Base-by-base conservation (phyloP, 2,797 vertebrate genomes). In the Lepilemur septentrionalis region DNA sequence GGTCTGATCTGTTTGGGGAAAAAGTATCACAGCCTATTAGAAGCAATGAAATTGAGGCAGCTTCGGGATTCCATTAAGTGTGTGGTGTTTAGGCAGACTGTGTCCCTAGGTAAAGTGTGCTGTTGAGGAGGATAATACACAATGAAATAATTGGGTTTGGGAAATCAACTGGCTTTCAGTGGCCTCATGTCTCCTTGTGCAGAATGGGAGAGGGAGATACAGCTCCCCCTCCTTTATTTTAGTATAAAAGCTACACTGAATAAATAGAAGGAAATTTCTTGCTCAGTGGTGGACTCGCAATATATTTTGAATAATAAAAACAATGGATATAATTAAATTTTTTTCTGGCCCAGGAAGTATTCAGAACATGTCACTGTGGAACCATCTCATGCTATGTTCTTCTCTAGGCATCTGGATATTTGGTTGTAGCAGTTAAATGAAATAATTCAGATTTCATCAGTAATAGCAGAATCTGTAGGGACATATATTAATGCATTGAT, bases 11-110 rank as follows among this genome's bases (percentile, higher is more conserved):
- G 98, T 99, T 99, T 98, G 99, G 99, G 97, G 90, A 41, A 38
- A 98, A 99, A 99, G 99, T 98, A 99, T 99, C 99, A 99, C 99
- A 99, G 99, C 99, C 99, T 99, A 99, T 99, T 99, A 98, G 99
- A 98, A 99, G 99, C 98, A 99, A 99, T 99, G 99, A 99, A 99
- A 99, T 98, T 98, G 99, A 99, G 99, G 98, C 99, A 99, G 99
- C 99, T 99, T 99, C 97, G 99, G 99, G 99, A 99, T 99, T 99
- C 99, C 99, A 99, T 99, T 99, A 99, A 99, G 99, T 98, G 98
- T 98, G 96, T 98, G 93, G 98, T 98, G 99, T 99, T 99, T 99
- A 99, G 99, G 99, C 99, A 99, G 99, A 98, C 98, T 67, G 91
- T 97, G 98, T 99, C 99, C 99, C 99, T 98, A 92, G 99, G 99